These are phyloP conservation scores for Actinernus sp. DNA, from an alignment of 92 coral and sea anemone genomes.

Conservation along the genomic window DNA sequence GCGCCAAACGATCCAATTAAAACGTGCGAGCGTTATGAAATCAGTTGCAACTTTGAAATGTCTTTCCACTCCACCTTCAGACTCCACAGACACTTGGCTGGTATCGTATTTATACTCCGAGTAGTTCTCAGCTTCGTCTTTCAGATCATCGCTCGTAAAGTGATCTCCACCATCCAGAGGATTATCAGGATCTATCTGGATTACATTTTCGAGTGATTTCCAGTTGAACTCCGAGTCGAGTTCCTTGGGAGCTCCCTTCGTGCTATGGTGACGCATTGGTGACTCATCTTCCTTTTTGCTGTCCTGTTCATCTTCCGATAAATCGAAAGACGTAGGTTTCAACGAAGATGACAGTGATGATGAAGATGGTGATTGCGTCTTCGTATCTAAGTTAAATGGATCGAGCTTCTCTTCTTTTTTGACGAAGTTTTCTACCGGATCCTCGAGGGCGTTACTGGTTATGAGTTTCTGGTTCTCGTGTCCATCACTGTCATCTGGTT, in stretches of 20 bases:
- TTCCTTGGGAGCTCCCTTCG: neutral
- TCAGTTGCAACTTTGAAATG: no score
- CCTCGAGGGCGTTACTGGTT: neutral
- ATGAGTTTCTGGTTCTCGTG: neutral
- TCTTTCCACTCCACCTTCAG: conserved; percentile 31
- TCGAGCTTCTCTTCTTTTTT: neutral
- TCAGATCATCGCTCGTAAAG: neutral
- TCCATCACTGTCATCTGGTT: neutral
- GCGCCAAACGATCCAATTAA: no score
- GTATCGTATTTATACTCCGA: conserved; percentile 78
- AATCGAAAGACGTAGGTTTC: neutral
- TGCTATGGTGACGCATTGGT: neutral
- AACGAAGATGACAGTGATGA: neutral
- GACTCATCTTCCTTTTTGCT: neutral
- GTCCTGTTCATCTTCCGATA: neutral
- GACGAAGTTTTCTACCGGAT: neutral
- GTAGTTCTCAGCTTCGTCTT: conserved; percentile 59
- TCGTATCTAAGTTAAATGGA: neutral
- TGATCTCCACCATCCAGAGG: neutral
- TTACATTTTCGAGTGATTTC: conserved; percentile 18
- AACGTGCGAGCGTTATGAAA: no score
- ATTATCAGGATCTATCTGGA: conserved; percentile 3
- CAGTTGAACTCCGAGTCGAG: neutral
- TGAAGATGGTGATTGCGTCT: neutral
- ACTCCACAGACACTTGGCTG: conserved; percentile 45